These are phyloP conservation scores for Enteromius viviparus DNA, from an alignment of 2,797 vertebrate genomes.

Conservation along the genomic window DNA sequence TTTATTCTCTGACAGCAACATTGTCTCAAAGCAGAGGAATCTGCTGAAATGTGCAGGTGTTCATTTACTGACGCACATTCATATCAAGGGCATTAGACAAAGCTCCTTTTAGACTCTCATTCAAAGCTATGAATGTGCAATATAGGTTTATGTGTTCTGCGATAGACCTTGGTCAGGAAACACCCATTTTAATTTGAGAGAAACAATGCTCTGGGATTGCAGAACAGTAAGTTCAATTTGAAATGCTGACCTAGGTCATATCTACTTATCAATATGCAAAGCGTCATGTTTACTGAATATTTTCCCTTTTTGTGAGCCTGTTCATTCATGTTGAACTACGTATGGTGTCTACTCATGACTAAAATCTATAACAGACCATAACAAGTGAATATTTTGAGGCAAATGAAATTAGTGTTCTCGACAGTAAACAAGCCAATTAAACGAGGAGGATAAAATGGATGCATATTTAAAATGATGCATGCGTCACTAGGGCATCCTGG, in stretches of 20 bases:
- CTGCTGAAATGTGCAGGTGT: conserved; percentile 16
- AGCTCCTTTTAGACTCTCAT: background rate
- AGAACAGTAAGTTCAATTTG: background rate
- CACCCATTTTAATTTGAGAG: background rate
- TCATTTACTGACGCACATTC: background rate
- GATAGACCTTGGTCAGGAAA: conserved; percentile 1
- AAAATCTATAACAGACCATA: conserved; percentile 5
- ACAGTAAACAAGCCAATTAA: background rate
- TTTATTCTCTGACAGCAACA: conserved; percentile 9
- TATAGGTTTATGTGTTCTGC: background rate
- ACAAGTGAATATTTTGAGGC: background rate
- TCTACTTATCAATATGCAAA: background rate
- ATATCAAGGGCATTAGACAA: conserved; percentile 25
- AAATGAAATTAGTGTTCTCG: background rate
- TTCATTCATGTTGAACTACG: background rate
- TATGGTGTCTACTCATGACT: background rate
- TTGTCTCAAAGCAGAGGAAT: conserved; percentile 1
- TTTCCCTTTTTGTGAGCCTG: background rate
- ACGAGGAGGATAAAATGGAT: background rate
- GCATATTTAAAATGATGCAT: conserved; percentile 8
- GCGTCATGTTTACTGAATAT: background rate
- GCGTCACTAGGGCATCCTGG: background rate
- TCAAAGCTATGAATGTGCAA: background rate
- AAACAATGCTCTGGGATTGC: background rate
- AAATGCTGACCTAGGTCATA: background rate